Evolutionary conservation across 2,888 invertebrate genomes (phyloP).

Genomic region (Sussaba pulchella): DNA sequence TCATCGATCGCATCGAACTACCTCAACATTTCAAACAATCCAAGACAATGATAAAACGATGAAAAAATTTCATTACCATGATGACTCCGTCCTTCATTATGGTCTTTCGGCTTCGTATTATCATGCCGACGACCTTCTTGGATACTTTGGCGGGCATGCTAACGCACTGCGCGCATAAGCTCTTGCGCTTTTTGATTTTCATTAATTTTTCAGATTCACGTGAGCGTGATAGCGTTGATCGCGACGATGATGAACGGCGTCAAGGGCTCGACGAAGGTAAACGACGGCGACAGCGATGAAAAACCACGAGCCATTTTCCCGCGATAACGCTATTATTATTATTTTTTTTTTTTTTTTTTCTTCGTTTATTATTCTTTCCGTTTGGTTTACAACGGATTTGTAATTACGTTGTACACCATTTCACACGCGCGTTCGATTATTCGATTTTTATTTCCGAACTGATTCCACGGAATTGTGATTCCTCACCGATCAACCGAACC

Average conservation of each 20-base stretch:
- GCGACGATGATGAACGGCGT: slow-evolving; percentile 12
- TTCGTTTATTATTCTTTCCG: slow-evolving; percentile 4
- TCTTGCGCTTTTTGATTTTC: slow-evolving; percentile 84
- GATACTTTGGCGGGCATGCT: slow-evolving; percentile 90
- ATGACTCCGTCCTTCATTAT: slow-evolving; percentile 95
- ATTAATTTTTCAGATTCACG: slow-evolving; percentile 73
- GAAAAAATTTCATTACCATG: slow-evolving; percentile 87
- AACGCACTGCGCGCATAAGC: slow-evolving; percentile 83
- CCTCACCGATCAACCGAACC: not conserved
- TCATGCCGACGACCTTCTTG: slow-evolving; percentile 94
- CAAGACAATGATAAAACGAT: slow-evolving; percentile 11
- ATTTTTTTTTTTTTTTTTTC: slow-evolving; percentile 13
- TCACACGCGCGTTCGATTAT: slow-evolving; percentile 2
- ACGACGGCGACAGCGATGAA: slow-evolving; percentile 30
- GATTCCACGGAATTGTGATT: not conserved
- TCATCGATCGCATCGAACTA: no score
- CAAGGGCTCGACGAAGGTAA: slow-evolving; percentile 14
- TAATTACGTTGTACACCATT: slow-evolving; percentile 14
- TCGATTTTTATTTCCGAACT: no score
- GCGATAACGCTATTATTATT: slow-evolving; percentile 41
- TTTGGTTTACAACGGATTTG: not conserved
- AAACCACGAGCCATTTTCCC: slow-evolving; percentile 62
- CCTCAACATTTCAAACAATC: no score
- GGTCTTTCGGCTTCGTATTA: slow-evolving; percentile 94
- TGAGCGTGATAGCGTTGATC: not conserved